phyloP scores from a whole-genome alignment of 1,140 invertebrate genomes.

The Rhyacophila brunnea region DNA sequence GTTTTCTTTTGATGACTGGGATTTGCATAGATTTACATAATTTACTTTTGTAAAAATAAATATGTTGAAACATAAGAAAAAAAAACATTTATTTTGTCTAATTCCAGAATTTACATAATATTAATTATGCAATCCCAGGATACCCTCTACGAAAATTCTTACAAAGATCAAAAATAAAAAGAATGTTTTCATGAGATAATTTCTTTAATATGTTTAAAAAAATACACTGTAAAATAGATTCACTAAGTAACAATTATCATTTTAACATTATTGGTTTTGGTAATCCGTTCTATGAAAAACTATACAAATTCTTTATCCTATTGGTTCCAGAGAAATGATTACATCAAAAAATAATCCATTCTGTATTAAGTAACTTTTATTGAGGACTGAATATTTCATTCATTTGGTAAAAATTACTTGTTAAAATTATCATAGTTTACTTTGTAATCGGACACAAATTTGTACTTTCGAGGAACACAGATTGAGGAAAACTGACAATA shows the following conservation, averaged over 20 bases:
- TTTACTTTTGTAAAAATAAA: too few species aligned
- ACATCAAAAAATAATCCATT: background rate
- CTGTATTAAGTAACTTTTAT: background rate
- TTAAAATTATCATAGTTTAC: too few species aligned
- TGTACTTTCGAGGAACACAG: constrained; percentile 27
- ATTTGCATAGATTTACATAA: too few species aligned
- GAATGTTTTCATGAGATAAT: constrained; percentile 16
- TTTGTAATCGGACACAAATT: constrained; percentile 16
- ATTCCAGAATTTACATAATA: too few species aligned
- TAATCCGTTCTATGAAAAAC: constrained; percentile 18
- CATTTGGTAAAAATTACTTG: constrained; percentile 20
- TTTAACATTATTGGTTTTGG: constrained; percentile 26
- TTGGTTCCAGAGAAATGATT: constrained; percentile 29
- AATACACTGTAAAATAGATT: constrained; percentile 37
- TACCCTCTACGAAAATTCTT: too few species aligned
- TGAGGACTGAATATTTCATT: background rate
- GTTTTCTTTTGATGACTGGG: too few species aligned
- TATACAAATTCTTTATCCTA: constrained; percentile 32
- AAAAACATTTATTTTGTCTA: too few species aligned
- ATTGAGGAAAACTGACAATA: constrained; percentile 21
- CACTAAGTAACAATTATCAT: constrained; percentile 35
- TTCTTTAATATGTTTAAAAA: constrained; percentile 37
- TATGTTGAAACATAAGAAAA: too few species aligned
- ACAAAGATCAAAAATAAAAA: too few species aligned
- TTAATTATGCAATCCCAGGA: too few species aligned